These are phyloP conservation scores for Protomyctophum bolini DNA, from an alignment of 2,113 vertebrate genomes.

Conservation along the genomic window DNA sequence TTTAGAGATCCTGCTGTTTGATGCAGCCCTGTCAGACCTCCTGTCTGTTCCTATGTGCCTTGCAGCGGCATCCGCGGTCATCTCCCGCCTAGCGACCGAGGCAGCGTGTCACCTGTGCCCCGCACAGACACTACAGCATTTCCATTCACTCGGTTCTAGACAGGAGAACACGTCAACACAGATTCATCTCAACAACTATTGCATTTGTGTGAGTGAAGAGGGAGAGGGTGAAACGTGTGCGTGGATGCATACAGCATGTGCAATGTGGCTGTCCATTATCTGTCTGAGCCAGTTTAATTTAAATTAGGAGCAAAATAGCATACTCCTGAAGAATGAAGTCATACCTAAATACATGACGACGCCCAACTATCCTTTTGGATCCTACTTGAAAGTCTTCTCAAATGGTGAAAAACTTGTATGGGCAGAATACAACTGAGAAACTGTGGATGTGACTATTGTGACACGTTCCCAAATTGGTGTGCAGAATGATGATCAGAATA, in stretches of 20 bases:
- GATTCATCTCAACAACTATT: slow-evolving; percentile 58
- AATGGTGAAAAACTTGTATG: slow-evolving; percentile 4
- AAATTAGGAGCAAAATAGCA: not conserved
- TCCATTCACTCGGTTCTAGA: slow-evolving; percentile 51
- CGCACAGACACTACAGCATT: slow-evolving; percentile 25
- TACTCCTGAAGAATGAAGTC: too few species aligned
- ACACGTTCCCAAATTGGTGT: not conserved
- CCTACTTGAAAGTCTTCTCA: not conserved
- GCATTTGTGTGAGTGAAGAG: slow-evolving; percentile 27
- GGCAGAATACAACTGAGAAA: slow-evolving; percentile 1
- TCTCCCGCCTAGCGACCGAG: slow-evolving; percentile 66
- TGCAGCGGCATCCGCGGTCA: slow-evolving; percentile 38
- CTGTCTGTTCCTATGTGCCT: slow-evolving; percentile 39
- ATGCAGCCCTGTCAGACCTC: slow-evolving; percentile 45
- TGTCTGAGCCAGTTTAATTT: slow-evolving; percentile 6
- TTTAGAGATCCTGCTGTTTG: slow-evolving; percentile 68
- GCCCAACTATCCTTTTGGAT: not conserved
- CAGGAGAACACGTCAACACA: slow-evolving; percentile 65
- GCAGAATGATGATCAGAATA: not conserved
- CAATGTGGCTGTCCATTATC: slow-evolving; percentile 22
- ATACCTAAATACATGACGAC: not conserved
- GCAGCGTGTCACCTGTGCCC: slow-evolving; percentile 38
- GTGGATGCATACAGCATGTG: slow-evolving; percentile 19
- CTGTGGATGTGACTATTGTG: not conserved
- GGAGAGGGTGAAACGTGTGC: slow-evolving; percentile 34